Evolutionary conservation across 2,888 invertebrate species (phyloP), one percentile per base, ranked within the genome.

Genomic region (Craniophora ligustri): DNA sequence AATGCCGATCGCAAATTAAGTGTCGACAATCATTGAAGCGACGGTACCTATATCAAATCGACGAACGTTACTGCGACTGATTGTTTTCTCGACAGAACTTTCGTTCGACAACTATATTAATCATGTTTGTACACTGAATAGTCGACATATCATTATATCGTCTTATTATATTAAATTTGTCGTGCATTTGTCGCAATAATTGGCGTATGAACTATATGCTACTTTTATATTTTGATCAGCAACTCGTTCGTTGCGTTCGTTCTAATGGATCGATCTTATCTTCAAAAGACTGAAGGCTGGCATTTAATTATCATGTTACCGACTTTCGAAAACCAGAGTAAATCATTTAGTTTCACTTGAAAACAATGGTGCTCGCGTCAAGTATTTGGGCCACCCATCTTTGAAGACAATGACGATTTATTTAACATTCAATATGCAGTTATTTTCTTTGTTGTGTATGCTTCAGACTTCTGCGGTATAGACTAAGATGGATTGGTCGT

Each of bases 271-370:
- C 23, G 28, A 51, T 51, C 23, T 4, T 15, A 61, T 62, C 68
- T 53, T 10, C 10, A 30, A n/a, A 48, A 68, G 63, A 68, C 31
- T 11, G 48, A 68, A 62, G 26, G n/a, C 13, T 36, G 28, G 35
- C 70, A 57, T 51, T 65, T 51, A 64, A 65, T 65, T 65, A 65
- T 64, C 26, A 57, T 57, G 38, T 36, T 31, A 56, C 26, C 8
- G 21, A 60, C 75, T 72, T 72, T 72, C 71, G 39, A 72, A 74
- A 58, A 35, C 14, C 31, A 42, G 42, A 60, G 55, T 71, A 64
- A 74, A 74, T 74, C 67, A 60, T 42, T 55, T 48, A 16, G 64
- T 71, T 67, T 74, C 67, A 47, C 60, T 67, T 36, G 34, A 16
- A 55, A 58, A 72, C 71, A 72, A 74, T 71, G 42, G 66, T 23